phyloP scores from a whole-genome alignment of 2,888 invertebrate genomes.

The Malthinus seriepunctatus region DNA sequence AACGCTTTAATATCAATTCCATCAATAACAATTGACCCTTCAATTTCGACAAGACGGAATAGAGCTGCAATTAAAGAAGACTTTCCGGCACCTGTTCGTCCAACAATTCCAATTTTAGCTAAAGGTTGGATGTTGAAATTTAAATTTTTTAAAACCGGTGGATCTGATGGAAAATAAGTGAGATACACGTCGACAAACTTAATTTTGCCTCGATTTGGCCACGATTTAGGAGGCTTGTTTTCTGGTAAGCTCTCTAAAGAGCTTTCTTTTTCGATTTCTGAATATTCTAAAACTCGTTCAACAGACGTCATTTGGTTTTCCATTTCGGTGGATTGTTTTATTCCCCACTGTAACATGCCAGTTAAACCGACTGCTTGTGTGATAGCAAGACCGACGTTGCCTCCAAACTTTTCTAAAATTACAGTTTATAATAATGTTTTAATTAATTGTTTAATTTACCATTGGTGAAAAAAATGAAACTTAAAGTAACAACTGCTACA shows the following conservation, averaged over 20 bases:
- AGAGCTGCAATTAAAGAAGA: slow-evolving; percentile 66
- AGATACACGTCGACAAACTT: slow-evolving; percentile 70
- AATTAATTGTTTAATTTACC: neutral
- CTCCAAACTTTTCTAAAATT: slow-evolving; percentile 43
- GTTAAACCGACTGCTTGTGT: slow-evolving; percentile 47
- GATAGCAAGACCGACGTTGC: slow-evolving; percentile 48
- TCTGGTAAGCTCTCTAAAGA: slow-evolving; percentile 39
- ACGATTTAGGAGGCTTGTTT: slow-evolving; percentile 63
- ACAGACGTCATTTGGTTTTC: slow-evolving; percentile 78
- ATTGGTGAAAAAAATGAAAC: neutral
- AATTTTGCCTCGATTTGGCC: slow-evolving; percentile 73
- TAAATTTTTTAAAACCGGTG: slow-evolving; percentile 73
- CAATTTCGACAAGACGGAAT: slow-evolving; percentile 61
- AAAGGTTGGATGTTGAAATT: slow-evolving; percentile 67
- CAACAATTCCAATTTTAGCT: slow-evolving; percentile 76
- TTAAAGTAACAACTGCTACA: slow-evolving; percentile 23
- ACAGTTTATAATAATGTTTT: neutral
- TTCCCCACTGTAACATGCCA: slow-evolving; percentile 81
- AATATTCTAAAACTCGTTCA: slow-evolving; percentile 51
- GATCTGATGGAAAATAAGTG: slow-evolving; percentile 70
- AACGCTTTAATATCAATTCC: slow-evolving; percentile 53
- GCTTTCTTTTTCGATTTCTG: slow-evolving; percentile 38
- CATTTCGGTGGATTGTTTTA: slow-evolving; percentile 56
- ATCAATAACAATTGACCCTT: slow-evolving; percentile 61
- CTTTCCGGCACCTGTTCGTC: slow-evolving; percentile 78